Percentiles rank a stretch among this genome's conserved stretches.
Conservation (phyloP, 2,888 invertebrate species). For the Euzophera pinguis region DNA sequence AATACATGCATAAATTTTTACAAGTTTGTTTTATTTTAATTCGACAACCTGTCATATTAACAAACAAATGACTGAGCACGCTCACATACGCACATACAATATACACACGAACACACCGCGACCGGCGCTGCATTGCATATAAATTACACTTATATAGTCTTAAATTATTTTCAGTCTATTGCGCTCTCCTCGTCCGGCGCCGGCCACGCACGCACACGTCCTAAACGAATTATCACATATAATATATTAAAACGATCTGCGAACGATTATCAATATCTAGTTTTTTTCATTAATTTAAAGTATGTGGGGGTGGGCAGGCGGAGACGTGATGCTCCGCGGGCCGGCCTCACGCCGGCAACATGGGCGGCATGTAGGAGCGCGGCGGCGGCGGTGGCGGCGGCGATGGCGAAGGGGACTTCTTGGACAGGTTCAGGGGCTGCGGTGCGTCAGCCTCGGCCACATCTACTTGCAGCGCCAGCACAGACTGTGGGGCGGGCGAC, state of each 20-base stretch:
- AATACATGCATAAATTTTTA: conserved; percentile 63
- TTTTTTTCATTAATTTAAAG: conserved; percentile 72
- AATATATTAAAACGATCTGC: conserved; percentile 83
- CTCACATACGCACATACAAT: conserved; percentile 82
- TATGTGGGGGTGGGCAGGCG: conserved; percentile 77
- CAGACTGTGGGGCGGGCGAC: conserved; percentile 73
- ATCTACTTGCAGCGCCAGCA: conserved; percentile 83
- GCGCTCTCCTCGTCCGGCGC: conserved; percentile 79
- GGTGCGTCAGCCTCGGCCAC: conserved; percentile 90
- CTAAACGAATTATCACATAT: conserved; percentile 83
- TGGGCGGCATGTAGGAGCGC: conserved; percentile 81
- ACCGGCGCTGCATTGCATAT: conserved; percentile 82
- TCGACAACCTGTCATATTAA: conserved; percentile 88
- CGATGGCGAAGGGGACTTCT: conserved; percentile 83
- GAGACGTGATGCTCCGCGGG: conserved; percentile 73
- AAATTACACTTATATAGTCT: conserved; percentile 83
- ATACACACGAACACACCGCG: conserved; percentile 82
- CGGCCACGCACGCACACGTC: conserved; percentile 78
- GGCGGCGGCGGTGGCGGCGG: conserved; percentile 76
- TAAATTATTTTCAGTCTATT: conserved; percentile 81
- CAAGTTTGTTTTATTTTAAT: conserved; percentile 82
- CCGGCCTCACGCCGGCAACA: conserved; percentile 82
- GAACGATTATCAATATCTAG: conserved; percentile 75
- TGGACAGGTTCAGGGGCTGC: conserved; percentile 93
- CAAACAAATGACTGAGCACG: conserved; percentile 80